phyloP scores from a whole-genome alignment of 1,140 invertebrate genomes.

The Neodiprion pinetum region DNA sequence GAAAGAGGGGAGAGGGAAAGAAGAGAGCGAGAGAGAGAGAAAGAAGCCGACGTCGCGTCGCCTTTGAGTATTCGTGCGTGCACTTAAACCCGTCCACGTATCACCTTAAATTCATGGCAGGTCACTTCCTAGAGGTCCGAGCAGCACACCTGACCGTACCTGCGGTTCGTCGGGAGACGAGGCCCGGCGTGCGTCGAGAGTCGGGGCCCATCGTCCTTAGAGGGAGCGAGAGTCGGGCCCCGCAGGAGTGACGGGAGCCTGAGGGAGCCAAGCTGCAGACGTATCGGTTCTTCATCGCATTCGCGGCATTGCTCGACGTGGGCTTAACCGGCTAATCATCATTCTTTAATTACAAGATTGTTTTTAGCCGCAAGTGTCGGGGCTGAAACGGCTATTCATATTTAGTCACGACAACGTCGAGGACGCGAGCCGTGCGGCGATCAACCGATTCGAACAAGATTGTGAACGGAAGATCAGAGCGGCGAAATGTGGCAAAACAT shows the following conservation, averaged over 20 bases:
- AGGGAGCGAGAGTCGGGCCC: not conserved
- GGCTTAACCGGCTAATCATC: slow-evolving; percentile 44
- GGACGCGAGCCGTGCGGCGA: too few species aligned
- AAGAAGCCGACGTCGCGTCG: not conserved
- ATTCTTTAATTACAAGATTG: slow-evolving; percentile 50
- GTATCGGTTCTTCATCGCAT: slow-evolving; percentile 52
- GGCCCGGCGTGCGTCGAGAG: too few species aligned
- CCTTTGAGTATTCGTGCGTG: too few species aligned
- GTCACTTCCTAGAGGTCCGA: too few species aligned
- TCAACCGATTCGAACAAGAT: too few species aligned
- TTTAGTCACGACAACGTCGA: not conserved
- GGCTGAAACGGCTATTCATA: not conserved
- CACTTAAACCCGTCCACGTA: too few species aligned
- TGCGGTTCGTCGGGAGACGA: too few species aligned
- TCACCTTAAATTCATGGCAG: too few species aligned
- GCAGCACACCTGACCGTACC: too few species aligned
- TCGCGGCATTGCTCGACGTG: slow-evolving; percentile 46
- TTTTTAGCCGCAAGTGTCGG: slow-evolving; percentile 34
- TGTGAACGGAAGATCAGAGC: not conserved
- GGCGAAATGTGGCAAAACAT: not conserved
- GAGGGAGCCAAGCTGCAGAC: slow-evolving; percentile 15
- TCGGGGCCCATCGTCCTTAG: not conserved
- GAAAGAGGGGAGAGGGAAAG: not conserved
- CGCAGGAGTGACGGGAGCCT: not conserved
- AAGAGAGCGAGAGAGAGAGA: slow-evolving; percentile 2